Conservation (phyloP, 2,888 invertebrate species). For the Cabera pusaria region DNA sequence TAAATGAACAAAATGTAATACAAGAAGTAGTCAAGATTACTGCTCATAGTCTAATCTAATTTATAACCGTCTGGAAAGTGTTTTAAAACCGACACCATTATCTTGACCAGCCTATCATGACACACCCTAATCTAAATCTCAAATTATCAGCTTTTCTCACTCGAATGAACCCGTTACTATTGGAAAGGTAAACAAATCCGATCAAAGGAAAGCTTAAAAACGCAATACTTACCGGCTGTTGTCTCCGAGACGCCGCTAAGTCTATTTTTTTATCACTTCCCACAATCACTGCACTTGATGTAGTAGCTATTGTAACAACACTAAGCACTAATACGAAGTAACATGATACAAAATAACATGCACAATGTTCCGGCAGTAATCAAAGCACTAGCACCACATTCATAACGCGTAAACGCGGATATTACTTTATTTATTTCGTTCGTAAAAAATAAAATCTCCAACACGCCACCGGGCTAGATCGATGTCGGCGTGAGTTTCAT, state of each 20-base stretch:
- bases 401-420: slow-evolving; percentile 68
- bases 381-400: slow-evolving; percentile 76
- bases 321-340: slow-evolving; percentile 74
- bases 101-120: slow-evolving; percentile 45
- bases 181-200: slow-evolving; percentile 49
- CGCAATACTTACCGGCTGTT: slow-evolving; percentile 67
- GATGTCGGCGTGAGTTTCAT: slow-evolving; percentile 71
- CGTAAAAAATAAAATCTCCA: slow-evolving; percentile 60
- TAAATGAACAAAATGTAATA: too few relatives aligned
- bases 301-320: slow-evolving; percentile 64
- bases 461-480: slow-evolving; percentile 72
- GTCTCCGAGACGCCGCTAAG: slow-evolving; percentile 54
- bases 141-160: slow-evolving; percentile 39
- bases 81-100: slow-evolving; percentile 60
- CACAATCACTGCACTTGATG: slow-evolving; percentile 59
- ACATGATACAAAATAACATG: slow-evolving; percentile 67
- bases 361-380: slow-evolving; percentile 63
- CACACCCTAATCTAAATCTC: slow-evolving; percentile 65
- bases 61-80: slow-evolving; percentile 19
- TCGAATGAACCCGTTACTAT: slow-evolving; percentile 37
- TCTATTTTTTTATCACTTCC: slow-evolving; percentile 63
- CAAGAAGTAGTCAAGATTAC: slow-evolving; percentile 4
- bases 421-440: slow-evolving; percentile 70
- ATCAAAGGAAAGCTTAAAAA: slow-evolving; percentile 47
- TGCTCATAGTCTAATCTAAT: slow-evolving; percentile 10